Base-by-base conservation (phyloP, 2,888 invertebrate genomes). In the Dendrolimus pini region DNA sequence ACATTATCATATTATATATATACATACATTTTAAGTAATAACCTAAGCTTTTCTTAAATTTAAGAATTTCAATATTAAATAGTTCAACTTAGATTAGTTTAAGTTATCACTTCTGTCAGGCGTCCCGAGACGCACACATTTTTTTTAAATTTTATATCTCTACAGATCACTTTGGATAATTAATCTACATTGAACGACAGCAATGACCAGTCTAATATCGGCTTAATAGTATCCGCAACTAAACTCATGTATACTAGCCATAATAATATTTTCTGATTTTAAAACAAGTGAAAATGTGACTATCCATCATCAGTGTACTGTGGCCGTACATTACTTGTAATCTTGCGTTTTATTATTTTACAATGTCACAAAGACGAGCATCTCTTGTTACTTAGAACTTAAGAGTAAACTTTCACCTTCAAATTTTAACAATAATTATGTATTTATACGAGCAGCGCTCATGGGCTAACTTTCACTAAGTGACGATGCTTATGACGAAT, bases 231-330 rank as follows among this genome's bases (percentile, higher is more conserved):
- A 30, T 30, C 30, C 30, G 30, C 30, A 30, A 30, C 30, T 30
- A 6, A 30, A 6, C 30, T 30, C 30, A 30, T 30, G 47, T 47
- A 47, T 9, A 47, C 0, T 2, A 47, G 47, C 47, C 47, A 47
- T 47, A 47, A 47, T 10, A 6, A 47, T 47, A 47, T 47, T 47
- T 47, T 47, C 47, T 10, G 41, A 55, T 53, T 14, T 52, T 55
- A 56, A 53, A 54, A 54, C 58, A 56, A 55, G 56, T 59, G 59
- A 59, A 57, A 57, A 57, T 59, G 53, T 41, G 14, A 13, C 41
- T 55, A 47, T 47, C 47, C 47, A 47, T 47, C 9, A 10, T 47
- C 30, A 30, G 30, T 30, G 6, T 30, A 9, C 2, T 47, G 47
- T 10, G 12, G 47, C 47, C 9, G 47, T 47, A 10, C 47, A 12